These are phyloP conservation scores for Myoxocephalus aenaeus DNA, from an alignment of 2,797 vertebrate species.

Conservation along the genomic window DNA sequence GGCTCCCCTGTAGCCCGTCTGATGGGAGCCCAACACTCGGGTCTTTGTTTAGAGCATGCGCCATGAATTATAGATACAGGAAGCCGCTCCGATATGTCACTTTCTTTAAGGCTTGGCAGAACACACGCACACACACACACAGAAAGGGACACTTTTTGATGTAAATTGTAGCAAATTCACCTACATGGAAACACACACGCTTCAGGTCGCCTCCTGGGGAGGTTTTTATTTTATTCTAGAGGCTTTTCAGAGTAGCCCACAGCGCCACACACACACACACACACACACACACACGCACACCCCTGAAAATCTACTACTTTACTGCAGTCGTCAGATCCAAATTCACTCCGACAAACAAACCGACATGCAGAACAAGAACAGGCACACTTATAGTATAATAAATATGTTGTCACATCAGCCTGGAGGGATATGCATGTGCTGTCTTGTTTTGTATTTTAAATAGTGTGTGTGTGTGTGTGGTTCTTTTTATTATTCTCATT, in stretches of 20 bases:
- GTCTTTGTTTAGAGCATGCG: slow-evolving; percentile 73
- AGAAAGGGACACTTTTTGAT: slow-evolving; percentile 19
- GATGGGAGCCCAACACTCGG: slow-evolving; percentile 63
- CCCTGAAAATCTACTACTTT: slow-evolving; percentile 34
- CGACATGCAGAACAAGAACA: slow-evolving; percentile 9
- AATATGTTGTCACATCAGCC: slow-evolving; percentile 41
- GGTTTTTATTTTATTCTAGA: slow-evolving; percentile 37
- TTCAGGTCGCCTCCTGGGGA: slow-evolving; percentile 39
- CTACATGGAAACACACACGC: slow-evolving; percentile 13
- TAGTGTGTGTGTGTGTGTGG: neutral
- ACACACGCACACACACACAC: slow-evolving; percentile 23
- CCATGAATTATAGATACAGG: slow-evolving; percentile 81
- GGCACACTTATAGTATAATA: slow-evolving; percentile 27
- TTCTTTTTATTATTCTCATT: too few relatives aligned
- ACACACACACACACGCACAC: neutral
- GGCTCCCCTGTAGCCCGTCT: slow-evolving; percentile 58
- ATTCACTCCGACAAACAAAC: neutral
- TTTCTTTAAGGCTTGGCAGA: slow-evolving; percentile 52
- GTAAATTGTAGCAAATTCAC: slow-evolving; percentile 9
- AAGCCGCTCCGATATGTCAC: slow-evolving; percentile 67
- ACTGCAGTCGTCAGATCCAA: slow-evolving; percentile 36
- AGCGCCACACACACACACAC: slow-evolving; percentile 6
- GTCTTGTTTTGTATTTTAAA: slow-evolving; percentile 24
- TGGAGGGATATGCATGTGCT: slow-evolving; percentile 24
- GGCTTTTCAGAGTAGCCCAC: slow-evolving; percentile 42